Evolutionary conservation across 2,888 invertebrate genomes (phyloP), one percentile per base, ranked within the genome.

Genomic region (Andrena praecox): DNA sequence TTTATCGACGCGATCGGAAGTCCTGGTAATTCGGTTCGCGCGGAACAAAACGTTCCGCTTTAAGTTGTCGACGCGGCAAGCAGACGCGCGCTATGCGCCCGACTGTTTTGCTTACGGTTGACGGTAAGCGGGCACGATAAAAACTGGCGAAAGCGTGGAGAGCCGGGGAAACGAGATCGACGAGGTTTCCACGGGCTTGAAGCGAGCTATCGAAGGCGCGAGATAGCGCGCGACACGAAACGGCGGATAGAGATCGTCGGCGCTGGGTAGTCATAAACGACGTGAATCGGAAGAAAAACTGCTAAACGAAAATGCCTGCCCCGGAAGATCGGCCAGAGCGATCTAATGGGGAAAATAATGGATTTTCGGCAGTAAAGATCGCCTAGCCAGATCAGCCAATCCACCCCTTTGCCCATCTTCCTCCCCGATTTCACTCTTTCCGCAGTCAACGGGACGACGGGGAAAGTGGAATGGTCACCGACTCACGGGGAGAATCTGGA

Each of bases 311-410:
- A 93, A 93, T 91, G 91, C 91, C 89, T 84, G 87, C 85, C 85
- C 85, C 85, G 85, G 90, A 88, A 89, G 90, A 93, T 93, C 92
- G 90, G 90, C 77, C 85, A 87, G 87, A 85, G 89, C 90, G 92
- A 93, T 93, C 93, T 93, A 93, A 93, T 93, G 91, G 93, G 90
- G 90, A 92, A 93, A 93, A 93, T 93, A 93, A 93, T 93, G 93
- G 93, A 93, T 93, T 93, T 93, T 91, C 88, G 91, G 92, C 91
- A 93, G 92, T 93, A 93, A 93, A 93, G 93, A 93, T 93, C 91
- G 91, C 88, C 85, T 85, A 87, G 87, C 85, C 89, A 91, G 93
- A 93, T 93, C 91, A 90, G 90, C 74, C 87, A 84, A 84, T 86
- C 88, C 88, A 76, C 81, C 85, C 42, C 85, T 81, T 81, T 80